Base-by-base conservation (phyloP, 2,888 invertebrate genomes). In the Lithophane leautieri region DNA sequence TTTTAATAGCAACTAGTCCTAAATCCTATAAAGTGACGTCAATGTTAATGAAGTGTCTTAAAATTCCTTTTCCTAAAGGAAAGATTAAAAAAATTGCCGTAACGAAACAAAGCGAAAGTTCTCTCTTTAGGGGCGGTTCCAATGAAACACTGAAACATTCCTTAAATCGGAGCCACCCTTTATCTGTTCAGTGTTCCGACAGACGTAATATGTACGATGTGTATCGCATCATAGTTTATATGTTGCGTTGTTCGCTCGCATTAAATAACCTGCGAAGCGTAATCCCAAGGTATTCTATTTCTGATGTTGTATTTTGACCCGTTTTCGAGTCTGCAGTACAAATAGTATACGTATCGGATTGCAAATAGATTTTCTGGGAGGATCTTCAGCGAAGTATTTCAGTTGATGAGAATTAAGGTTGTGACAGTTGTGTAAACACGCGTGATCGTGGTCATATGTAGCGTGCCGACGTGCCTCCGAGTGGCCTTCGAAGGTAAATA, bases 211-310 rank as follows among this genome's bases (percentile, higher is more conserved):
- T 67, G 70, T 68, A 58, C 77, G 16, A 72, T 81, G 62, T 85
- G 63, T 81, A 82, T 82, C 78, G 73, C 74, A 84, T 84, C 79
- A 62, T 76, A 65, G 69, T 81, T 84, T 76, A 79, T 76, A 79
- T 85, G 73, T 81, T 82, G 70, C 62, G 76, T 76, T 84, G 78
- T 82, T 78, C 74, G 67, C 63, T 77, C 79, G 77, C 81, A 83
- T 84, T 72, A 75, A 79, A 81, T 83, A 86, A 87, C 81, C 80
- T 82, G 67, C 68, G 76, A 72, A 82, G 73, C 61, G 76, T 81
- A 74, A 80, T 83, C 67, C 61, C 87, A 87, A 87, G 86, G 87
- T 81, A 85, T 87, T 87, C 87, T 87, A 87, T 86, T 87, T 85
- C 72, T 67, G 82, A 78, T 71, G 60, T 81, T 79, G 77, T 87